Percentiles rank a stretch among this genome's conserved stretches.
Evolutionary conservation across 2,113 vertebrate species (phyloP).

Genomic region (Amphiprion percula): DNA sequence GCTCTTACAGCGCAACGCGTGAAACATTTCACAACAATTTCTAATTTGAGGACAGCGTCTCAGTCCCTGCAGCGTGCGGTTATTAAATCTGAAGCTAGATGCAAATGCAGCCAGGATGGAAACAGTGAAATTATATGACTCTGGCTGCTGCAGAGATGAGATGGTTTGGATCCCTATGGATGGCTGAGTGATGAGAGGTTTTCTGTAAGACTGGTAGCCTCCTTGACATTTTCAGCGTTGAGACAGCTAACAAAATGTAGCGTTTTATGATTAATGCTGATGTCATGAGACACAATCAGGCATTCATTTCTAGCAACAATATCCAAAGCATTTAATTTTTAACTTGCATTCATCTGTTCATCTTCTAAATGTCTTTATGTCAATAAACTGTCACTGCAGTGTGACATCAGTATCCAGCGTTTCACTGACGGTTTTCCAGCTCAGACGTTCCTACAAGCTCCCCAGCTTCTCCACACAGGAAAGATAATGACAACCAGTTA

Average conservation of each 20-base stretch:
- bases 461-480: constrained; percentile 32
- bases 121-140: constrained; percentile 9
- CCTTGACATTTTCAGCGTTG: not conserved
- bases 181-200: not conserved
- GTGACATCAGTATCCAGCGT: constrained; percentile 6
- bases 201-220: not conserved
- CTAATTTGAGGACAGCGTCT: constrained; percentile 1
- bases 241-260: not conserved
- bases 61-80: not conserved
- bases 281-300: not conserved
- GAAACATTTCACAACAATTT: constrained; percentile 10
- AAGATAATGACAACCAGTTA: constrained; percentile 63
- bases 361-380: not conserved
- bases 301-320: not conserved
- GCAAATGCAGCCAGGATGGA: constrained; percentile 7
- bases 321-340: not conserved
- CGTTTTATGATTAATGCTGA: not conserved
- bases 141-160: constrained; percentile 5
- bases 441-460: constrained; percentile 47
- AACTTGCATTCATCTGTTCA: not conserved
- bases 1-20: not conserved
- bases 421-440: constrained; percentile 32
- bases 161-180: constrained; percentile 20
- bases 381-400: not conserved
- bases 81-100: constrained; percentile 18